These are phyloP conservation scores for Campylomormyrus tamandua DNA, from an alignment of 2,113 vertebrate species.

Conservation along the genomic window DNA sequence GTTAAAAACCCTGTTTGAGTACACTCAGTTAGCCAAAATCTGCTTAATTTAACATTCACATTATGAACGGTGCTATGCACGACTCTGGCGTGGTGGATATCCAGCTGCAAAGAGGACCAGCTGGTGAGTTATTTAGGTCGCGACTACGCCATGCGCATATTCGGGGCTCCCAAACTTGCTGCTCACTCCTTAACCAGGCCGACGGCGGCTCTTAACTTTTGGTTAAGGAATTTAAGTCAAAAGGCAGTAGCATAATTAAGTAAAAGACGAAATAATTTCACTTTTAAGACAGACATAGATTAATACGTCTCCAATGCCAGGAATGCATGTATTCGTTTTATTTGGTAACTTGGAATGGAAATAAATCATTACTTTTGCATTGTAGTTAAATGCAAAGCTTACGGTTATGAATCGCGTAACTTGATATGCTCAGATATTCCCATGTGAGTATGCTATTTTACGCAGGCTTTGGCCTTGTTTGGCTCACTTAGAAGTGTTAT, in stretches of 20 bases:
- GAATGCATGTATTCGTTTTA: neutral
- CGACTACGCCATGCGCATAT: neutral
- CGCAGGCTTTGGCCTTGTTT: neutral
- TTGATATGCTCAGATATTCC: neutral
- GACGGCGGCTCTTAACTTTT: neutral
- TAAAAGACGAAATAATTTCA: neutral
- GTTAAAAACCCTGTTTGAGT: constrained; percentile 48
- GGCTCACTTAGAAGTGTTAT: neutral
- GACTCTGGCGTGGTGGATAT: constrained; percentile 39
- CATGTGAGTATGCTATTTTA: neutral
- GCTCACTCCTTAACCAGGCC: neutral
- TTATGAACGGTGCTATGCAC: constrained; percentile 59
- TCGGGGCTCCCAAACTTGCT: neutral
- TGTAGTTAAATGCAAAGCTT: neutral
- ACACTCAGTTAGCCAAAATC: constrained; percentile 30
- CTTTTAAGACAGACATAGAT: neutral
- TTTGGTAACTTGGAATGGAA: neutral
- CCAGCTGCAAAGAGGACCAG: constrained; percentile 53
- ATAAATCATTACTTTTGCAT: neutral
- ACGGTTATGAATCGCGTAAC: neutral
- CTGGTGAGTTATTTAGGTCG: constrained; percentile 43
- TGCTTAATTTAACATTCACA: neutral
- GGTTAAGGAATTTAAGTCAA: neutral
- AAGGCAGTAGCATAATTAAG: neutral
- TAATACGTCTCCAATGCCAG: neutral